Base-by-base conservation (phyloP, 2,888 invertebrate genomes). In the Cheiracanthium punctorium region DNA sequence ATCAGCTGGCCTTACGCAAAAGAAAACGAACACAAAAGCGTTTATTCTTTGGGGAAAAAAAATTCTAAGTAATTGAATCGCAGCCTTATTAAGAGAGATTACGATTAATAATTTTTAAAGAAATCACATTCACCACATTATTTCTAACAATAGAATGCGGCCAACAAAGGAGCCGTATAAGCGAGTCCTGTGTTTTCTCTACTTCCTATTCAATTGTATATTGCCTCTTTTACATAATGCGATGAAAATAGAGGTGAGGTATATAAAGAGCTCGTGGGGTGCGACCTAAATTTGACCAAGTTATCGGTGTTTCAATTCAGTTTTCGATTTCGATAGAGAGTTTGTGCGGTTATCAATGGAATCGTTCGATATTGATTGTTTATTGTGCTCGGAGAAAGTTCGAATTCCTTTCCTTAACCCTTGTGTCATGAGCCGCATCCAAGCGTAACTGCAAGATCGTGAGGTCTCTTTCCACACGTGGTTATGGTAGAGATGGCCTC, bases 251-350 rank as follows among this genome's bases (percentile, higher is more conserved):
- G 20, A 64, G 12, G 33, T n/a, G 58, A 30, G 64, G 82, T 20
- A 41, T n/a, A n/a, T n/a, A 28, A 43, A 48, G n/a, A 37, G 29
- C 41, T 67, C 17, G 29, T 43, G 58, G 52, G 28, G n/a, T 43
- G 52, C 76, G 82, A 37, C 82, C 82, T 71, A 76, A 8, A 58
- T 71, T 71, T 82, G n/a, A 0, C 58, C 14, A 30, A 10, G 29
- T 29, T 82, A 82, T 76, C 71, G 32, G 17, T 17, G 28, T 69
- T 82, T 71, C 32, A 58, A n/a, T n/a, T 43, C 32, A 41, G 48
- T 82, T 76, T n/a, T 76, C 69, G 71, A 75, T 82, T 71, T 82
- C 82, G 48, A 33, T 58, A 70, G 33, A 70, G 48, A n/a, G 8
- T 70, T n/a, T n/a, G n/a, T 37, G 70, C 37, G 24, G 48, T 12